Evolutionary conservation across 2,113 vertebrate species (phyloP).

Genomic region (Carassius gibelio): DNA sequence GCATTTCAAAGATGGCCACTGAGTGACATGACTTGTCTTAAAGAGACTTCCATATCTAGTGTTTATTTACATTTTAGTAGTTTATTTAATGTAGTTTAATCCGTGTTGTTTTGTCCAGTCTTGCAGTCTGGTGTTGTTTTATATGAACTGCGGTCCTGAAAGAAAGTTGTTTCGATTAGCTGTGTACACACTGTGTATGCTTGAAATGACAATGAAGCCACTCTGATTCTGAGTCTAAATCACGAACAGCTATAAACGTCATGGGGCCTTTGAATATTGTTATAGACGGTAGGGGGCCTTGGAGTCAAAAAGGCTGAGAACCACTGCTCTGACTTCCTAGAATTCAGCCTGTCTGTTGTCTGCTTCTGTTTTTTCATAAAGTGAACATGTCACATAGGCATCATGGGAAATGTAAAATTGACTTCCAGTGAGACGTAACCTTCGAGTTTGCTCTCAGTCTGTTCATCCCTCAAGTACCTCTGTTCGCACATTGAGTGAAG

Average conservation of each 20-base stretch:
- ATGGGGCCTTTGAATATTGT: neutral
- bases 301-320: neutral
- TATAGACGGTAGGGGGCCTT: neutral
- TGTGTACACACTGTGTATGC: neutral
- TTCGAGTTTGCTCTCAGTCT: constrained; percentile 25
- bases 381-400: constrained; percentile 21
- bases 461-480: constrained; percentile 12
- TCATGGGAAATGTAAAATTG: constrained; percentile 34
- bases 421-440: constrained; percentile 29
- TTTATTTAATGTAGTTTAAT: too few species aligned
- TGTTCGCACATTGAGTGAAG: neutral
- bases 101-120: too few species aligned
- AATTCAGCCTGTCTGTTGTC: neutral
- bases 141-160: neutral
- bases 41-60: too few species aligned
- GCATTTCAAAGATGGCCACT: too few species aligned
- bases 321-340: neutral
- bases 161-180: neutral
- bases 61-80: too few species aligned
- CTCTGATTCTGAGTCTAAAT: neutral
- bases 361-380: neutral
- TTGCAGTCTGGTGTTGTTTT: neutral
- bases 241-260: neutral
- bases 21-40: too few species aligned
- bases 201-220: neutral